Percentiles rank a stretch among this genome's conserved stretches.
phyloP scores from a whole-genome alignment of 1,140 invertebrate species.

The Drosophila nasuta region DNA sequence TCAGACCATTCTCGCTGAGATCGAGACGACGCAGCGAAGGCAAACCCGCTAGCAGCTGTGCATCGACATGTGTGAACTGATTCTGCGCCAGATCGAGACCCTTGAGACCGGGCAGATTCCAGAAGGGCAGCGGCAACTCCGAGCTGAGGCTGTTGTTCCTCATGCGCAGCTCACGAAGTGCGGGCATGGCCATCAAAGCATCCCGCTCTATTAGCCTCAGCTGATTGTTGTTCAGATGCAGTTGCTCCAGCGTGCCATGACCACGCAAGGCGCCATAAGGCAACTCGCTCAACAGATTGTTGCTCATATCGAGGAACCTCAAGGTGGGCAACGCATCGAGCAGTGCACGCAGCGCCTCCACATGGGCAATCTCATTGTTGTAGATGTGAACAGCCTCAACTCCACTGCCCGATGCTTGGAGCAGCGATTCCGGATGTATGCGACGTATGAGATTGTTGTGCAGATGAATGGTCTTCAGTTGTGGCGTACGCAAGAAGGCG shows the following conservation, averaged over 20 bases:
- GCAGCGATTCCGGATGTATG: slow-evolving; percentile 92
- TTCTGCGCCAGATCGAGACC: slow-evolving; percentile 93
- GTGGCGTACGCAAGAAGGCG: slow-evolving; percentile 91
- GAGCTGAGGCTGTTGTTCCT: slow-evolving; percentile 91
- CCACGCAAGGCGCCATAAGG: slow-evolving; percentile 90
- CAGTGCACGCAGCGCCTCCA: slow-evolving; percentile 89
- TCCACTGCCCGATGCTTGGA: slow-evolving; percentile 88
- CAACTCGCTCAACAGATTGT: slow-evolving; percentile 90
- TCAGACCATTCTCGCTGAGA: slow-evolving; percentile 91
- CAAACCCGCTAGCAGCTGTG: slow-evolving; percentile 89
- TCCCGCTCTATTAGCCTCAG: slow-evolving; percentile 90
- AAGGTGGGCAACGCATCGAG: slow-evolving; percentile 91
- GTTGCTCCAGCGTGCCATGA: slow-evolving; percentile 91
- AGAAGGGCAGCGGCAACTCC: slow-evolving; percentile 88
- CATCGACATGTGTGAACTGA: slow-evolving; percentile 89
- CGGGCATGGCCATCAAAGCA: slow-evolving; percentile 92
- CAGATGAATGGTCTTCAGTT: slow-evolving; percentile 90
- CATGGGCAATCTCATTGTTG: slow-evolving; percentile 90
- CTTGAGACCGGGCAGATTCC: slow-evolving; percentile 92
- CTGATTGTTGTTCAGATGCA: slow-evolving; percentile 92
- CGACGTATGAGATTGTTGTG: slow-evolving; percentile 91
- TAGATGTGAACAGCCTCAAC: slow-evolving; percentile 92
- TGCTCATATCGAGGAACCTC: slow-evolving; percentile 91
- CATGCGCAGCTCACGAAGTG: slow-evolving; percentile 91
- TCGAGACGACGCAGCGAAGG: slow-evolving; percentile 91